phyloP scores from a whole-genome alignment of 1,140 invertebrate species.

The Macrobrachium rosenbergii region DNA sequence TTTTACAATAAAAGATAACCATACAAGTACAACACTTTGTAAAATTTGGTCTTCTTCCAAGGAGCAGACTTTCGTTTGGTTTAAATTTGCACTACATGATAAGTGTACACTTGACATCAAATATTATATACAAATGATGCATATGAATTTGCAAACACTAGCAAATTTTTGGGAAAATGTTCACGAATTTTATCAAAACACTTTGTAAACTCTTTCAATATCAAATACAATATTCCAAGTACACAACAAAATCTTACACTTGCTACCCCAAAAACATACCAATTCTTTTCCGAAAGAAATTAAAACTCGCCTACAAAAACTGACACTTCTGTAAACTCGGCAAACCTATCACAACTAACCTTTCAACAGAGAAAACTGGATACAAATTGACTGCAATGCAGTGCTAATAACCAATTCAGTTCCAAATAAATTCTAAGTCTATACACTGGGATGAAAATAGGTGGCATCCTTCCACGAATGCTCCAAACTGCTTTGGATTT shows the following conservation, averaged over 20 bases:
- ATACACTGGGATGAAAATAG: background rate
- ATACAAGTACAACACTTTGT: background rate
- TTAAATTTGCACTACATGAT: background rate
- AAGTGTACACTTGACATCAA: conserved; percentile 17
- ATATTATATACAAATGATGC: background rate
- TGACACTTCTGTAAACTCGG: conserved; percentile 43
- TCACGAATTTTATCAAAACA: too few species aligned
- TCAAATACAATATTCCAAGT: too few species aligned
- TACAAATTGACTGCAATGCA: conserved; percentile 41
- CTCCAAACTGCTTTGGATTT: too few species aligned
- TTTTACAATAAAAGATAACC: background rate
- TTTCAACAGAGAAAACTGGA: conserved; percentile 45
- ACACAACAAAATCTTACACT: too few species aligned
- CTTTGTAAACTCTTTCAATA: too few species aligned
- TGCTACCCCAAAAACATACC: too few species aligned
- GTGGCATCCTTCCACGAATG: too few species aligned
- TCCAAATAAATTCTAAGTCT: background rate
- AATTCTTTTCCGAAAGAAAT: background rate
- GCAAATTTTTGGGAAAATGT: too few species aligned
- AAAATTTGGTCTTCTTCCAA: background rate
- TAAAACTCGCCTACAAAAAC: conserved; percentile 15
- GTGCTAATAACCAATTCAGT: conserved; percentile 19
- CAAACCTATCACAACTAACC: conserved; percentile 56
- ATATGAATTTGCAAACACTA: background rate
- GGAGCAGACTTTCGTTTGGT: background rate